Evolutionary conservation across 2,113 vertebrate genomes (phyloP), one percentile per base, ranked within the genome.

Genomic region (Spea multiplicata): DNA sequence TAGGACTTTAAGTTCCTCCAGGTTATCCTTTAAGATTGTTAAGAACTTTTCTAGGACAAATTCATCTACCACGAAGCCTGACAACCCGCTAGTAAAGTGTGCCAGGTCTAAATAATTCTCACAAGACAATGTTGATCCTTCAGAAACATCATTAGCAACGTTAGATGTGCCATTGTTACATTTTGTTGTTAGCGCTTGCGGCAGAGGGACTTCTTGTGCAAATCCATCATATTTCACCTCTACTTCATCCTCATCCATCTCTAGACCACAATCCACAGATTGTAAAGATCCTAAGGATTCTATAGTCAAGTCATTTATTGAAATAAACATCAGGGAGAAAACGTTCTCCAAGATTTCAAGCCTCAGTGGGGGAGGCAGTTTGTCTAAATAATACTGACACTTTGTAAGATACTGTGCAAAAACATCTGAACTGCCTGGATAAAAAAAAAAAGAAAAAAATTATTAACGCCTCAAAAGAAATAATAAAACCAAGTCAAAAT

Each of bases 301-400:
- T n/a, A n/a, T n/a, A n/a, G 78, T 71, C 65, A 99, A 95, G 81
- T 99, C 95, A n/a, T 88, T 67, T 45, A 89, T 92, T 59, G 95
- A 97, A 79, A 97, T 81, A 83, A 99, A 94, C 83, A 99, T 92
- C 67, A 99, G 91, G 2, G 97, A 99, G 86, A 98, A 99, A 87
- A 99, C 95, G 85, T 99, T 98, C 89, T 99, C 97, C 83, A 99
- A 91, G 76, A 99, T 91, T 85, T 99, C 97, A 85, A 99, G 86
- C 44, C 94, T 94, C 81, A 98, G 87, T 82, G 94, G 88, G 81
- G 89, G 87, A 0, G 96, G 97, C 71, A 97, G 8, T 0, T 89
- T 87, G 81, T 92, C 90, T 84, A 99, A 88, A 78, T 94, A 95
- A 77, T 94, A 91, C 83, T 95, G 94, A 84, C 96, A 98, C 84